phyloP scores from a whole-genome alignment of 2,797 vertebrate species.

The Oreochromis mossambicus region DNA sequence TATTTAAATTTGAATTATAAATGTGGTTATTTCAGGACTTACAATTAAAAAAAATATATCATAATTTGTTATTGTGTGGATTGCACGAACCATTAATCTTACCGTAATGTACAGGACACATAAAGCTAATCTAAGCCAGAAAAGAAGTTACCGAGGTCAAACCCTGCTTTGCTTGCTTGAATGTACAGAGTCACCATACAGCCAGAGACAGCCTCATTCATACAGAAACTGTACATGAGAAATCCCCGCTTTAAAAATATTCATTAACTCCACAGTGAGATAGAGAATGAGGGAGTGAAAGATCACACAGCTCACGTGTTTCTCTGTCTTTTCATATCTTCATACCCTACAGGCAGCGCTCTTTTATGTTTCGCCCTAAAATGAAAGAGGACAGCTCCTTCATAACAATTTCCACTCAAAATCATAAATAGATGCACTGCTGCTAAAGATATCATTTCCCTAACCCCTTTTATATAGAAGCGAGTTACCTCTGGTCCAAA shows the following conservation, averaged over 20 bases:
- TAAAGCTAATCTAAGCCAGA: not conserved
- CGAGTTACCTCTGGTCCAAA: constrained; percentile 56
- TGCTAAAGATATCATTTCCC: constrained; percentile 53
- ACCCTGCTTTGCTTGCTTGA: not conserved
- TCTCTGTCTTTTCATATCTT: constrained; percentile 50
- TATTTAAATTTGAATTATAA: not conserved
- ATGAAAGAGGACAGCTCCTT: constrained; percentile 56
- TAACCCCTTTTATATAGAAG: constrained; percentile 57
- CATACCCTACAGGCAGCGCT: constrained; percentile 15
- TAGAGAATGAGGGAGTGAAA: not conserved
- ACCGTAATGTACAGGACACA: not conserved
- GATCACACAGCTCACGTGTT: constrained; percentile 54
- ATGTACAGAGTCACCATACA: not conserved
- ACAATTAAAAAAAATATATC: not conserved
- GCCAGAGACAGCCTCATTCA: constrained; percentile 35
- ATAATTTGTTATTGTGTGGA: not conserved
- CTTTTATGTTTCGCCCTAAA: constrained; percentile 37
- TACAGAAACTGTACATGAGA: not conserved
- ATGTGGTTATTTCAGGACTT: not conserved
- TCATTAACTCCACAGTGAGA: constrained; percentile 14
- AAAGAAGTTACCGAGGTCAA: not conserved
- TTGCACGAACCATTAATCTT: not conserved
- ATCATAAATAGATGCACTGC: constrained; percentile 53
- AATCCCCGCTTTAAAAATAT: constrained; percentile 1
- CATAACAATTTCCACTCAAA: constrained; percentile 42